phyloP scores from a whole-genome alignment of 2,888 invertebrate genomes.

The Drosophila colorata region DNA sequence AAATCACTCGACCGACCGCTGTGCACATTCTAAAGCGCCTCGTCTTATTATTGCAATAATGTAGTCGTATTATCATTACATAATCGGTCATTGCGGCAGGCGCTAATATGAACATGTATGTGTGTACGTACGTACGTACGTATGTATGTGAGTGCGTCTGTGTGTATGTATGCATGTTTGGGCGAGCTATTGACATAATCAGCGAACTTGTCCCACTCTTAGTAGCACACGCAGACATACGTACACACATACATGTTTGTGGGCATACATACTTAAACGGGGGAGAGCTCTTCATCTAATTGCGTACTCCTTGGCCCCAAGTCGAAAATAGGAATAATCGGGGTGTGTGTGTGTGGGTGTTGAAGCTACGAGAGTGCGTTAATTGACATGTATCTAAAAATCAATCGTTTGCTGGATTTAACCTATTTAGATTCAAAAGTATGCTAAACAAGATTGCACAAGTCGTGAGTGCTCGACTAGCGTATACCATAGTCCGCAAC shows the following conservation, averaged over 20 bases:
- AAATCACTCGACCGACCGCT: constrained; percentile 49
- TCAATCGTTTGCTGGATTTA: too few species aligned
- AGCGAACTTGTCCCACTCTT: constrained; percentile 18
- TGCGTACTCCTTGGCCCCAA: constrained; percentile 20
- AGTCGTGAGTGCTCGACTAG: too few species aligned
- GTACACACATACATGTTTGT: too few species aligned
- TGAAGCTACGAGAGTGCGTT: constrained; percentile 18
- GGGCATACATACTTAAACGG: constrained; percentile 25
- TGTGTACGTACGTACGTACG: neutral
- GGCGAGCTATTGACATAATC: constrained; percentile 35
- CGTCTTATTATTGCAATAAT: constrained; percentile 58
- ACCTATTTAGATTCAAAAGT: too few species aligned
- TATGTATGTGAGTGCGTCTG: neutral
- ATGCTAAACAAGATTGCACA: too few species aligned
- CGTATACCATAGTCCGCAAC: too few species aligned
- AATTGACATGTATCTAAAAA: too few species aligned
- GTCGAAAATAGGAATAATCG: constrained; percentile 13
- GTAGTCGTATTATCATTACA: constrained; percentile 64
- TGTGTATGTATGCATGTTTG: constrained; percentile 12
- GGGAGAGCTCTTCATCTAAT: constrained; percentile 35
- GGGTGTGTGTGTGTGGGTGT: constrained; percentile 30
- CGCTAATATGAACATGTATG: constrained; percentile 8
- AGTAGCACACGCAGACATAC: neutral
- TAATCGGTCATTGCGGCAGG: constrained; percentile 63
- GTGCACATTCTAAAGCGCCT: constrained; percentile 51